Conservation (phyloP, 2,888 invertebrate genomes). For the Drosophila ustulata region DNA sequence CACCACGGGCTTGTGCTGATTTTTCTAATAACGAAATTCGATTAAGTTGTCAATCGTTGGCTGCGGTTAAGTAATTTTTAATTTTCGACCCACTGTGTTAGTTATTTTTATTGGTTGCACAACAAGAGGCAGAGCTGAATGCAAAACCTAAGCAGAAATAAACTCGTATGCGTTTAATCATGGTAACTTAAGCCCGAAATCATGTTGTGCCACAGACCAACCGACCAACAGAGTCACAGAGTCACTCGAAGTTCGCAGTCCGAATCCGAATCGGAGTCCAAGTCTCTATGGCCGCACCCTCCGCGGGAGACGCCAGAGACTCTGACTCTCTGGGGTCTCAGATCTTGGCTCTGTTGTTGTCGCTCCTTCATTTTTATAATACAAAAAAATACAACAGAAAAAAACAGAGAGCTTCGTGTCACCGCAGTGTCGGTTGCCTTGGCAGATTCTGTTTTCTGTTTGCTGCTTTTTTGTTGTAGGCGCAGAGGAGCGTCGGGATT, state of each 20-base stretch:
- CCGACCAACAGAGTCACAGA: constrained; percentile 33
- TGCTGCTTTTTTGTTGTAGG: constrained; percentile 54
- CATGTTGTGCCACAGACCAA: constrained; percentile 75
- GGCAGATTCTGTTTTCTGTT: constrained; percentile 17
- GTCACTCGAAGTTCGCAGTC: constrained; percentile 13
- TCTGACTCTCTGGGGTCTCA: constrained; percentile 28
- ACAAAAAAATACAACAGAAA: constrained; percentile 27
- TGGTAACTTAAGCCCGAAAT: constrained; percentile 80
- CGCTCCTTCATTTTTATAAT: constrained; percentile 68
- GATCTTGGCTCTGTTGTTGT: constrained; percentile 29
- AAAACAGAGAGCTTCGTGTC: constrained; percentile 64
- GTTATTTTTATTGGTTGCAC: constrained; percentile 60
- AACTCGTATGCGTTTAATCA: constrained; percentile 81
- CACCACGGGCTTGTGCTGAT: constrained; percentile 1
- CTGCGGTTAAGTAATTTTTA: constrained; percentile 14
- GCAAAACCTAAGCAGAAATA: constrained; percentile 64
- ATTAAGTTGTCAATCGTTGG: constrained; percentile 33
- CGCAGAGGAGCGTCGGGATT: constrained; percentile 59
- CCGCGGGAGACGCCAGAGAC: constrained; percentile 49
- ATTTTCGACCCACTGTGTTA: constrained; percentile 60
- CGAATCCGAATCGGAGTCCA: constrained; percentile 28
- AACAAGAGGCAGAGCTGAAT: constrained; percentile 27
- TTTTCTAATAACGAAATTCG: constrained; percentile 15
- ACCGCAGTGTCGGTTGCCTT: constrained; percentile 60
- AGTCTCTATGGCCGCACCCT: constrained; percentile 49